Percentiles rank a stretch among this genome's conserved stretches.
phyloP scores from a whole-genome alignment of 2,888 invertebrate genomes.

The Epirrhoe alternata region DNA sequence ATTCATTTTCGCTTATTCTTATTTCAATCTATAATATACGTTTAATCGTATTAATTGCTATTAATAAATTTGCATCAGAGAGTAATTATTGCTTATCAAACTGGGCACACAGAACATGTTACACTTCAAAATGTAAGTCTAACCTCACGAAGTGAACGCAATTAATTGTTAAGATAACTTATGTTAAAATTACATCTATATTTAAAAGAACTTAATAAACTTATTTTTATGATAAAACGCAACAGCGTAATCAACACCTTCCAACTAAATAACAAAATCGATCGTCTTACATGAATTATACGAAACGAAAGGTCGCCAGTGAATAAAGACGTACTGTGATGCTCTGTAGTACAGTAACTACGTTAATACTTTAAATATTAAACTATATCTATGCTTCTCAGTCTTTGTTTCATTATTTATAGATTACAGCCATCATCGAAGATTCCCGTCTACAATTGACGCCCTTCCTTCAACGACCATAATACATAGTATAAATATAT shows the following conservation, averaged over 20 bases:
- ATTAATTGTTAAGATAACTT: constrained; percentile 30
- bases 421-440: constrained; percentile 74
- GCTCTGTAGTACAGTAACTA: constrained; percentile 68
- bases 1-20: not conserved
- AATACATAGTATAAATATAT: constrained; percentile 52
- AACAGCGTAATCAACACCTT: constrained; percentile 28
- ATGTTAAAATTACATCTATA: constrained; percentile 28
- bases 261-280: constrained; percentile 46
- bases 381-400: constrained; percentile 79
- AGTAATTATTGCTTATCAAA: not conserved
- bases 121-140: constrained; percentile 13
- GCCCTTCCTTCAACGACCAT: constrained; percentile 65
- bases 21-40: not conserved
- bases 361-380: constrained; percentile 79
- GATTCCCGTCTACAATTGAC: constrained; percentile 59
- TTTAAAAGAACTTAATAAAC: constrained; percentile 38
- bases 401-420: constrained; percentile 81
- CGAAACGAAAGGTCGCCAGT: constrained; percentile 44
- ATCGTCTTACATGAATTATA: constrained; percentile 42
- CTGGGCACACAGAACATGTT: constrained; percentile 3
- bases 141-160: constrained; percentile 41
- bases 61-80: constrained; percentile 3
- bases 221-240: constrained; percentile 31
- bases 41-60: not conserved
- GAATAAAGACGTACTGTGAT: constrained; percentile 67